A percentile compares a stretch with the other conserved stretches of the same genome.
phyloP scores from a whole-genome alignment of 1,140 invertebrate genomes.

The Drosophila micromelanica region DNA sequence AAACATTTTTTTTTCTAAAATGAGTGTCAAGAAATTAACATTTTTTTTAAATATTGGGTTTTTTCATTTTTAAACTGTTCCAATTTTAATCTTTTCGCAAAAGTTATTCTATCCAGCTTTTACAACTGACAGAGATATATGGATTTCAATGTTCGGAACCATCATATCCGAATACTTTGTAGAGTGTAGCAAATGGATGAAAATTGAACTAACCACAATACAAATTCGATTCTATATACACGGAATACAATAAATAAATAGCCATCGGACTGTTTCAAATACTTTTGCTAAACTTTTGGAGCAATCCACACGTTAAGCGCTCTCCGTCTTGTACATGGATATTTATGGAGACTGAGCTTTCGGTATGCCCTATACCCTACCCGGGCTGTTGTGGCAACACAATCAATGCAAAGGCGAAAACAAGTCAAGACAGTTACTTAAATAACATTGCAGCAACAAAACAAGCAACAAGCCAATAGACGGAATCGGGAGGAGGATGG shows the following conservation, averaged over 20 bases:
- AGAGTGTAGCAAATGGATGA: neutral
- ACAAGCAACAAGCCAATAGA: neutral
- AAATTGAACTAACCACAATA: conserved; percentile 14
- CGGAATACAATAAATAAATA: conserved; percentile 41
- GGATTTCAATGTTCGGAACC: too few species aligned
- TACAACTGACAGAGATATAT: too few species aligned
- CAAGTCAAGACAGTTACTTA: conserved; percentile 67
- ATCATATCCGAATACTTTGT: neutral
- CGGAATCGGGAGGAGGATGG: neutral
- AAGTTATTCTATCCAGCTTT: too few species aligned
- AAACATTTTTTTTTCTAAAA: too few species aligned
- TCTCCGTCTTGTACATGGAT: conserved; percentile 19
- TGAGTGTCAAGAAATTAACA: too few species aligned
- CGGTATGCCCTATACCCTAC: neutral
- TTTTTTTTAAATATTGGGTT: too few species aligned
- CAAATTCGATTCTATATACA: conserved; percentile 5
- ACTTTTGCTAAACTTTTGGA: conserved; percentile 40
- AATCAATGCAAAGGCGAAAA: conserved; percentile 62
- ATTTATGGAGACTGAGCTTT: conserved; percentile 36
- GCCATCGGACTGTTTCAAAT: conserved; percentile 20
- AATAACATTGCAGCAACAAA: conserved; percentile 60
- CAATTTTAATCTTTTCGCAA: too few species aligned
- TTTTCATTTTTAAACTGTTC: too few species aligned
- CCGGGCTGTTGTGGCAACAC: conserved; percentile 9
- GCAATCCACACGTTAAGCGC: conserved; percentile 25